These are phyloP conservation scores for Neosilurus mollespiculum DNA, from an alignment of 2,797 vertebrate genomes.

Conservation along the genomic window DNA sequence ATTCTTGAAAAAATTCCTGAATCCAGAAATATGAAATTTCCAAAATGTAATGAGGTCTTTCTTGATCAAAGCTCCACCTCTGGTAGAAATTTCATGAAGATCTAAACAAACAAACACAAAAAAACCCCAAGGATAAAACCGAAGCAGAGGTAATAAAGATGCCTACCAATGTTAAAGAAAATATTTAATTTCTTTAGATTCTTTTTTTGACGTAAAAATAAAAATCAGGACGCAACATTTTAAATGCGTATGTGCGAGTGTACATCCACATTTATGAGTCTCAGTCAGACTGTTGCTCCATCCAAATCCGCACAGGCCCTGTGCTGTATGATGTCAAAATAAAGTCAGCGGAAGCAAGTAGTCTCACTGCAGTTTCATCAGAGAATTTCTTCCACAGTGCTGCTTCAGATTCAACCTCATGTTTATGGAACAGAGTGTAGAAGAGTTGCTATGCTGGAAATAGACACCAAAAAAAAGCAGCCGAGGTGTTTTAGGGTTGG, in stretches of 20 bases:
- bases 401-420: neutral
- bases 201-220: neutral
- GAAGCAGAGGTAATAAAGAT: neutral
- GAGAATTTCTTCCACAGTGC: neutral
- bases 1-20: too few relatives aligned
- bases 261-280: neutral
- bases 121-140: too few relatives aligned
- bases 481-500: neutral
- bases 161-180: neutral
- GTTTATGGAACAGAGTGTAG: constrained; percentile 8
- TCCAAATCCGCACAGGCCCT: neutral
- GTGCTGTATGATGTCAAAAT: neutral
- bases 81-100: neutral
- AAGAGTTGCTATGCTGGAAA: constrained; percentile 16
- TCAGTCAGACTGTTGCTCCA: neutral
- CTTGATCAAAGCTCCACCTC: too few relatives aligned
- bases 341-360: neutral
- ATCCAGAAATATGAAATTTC: too few relatives aligned
- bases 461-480: constrained; percentile 12
- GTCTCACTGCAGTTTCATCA: neutral
- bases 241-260: too few relatives aligned
- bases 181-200: neutral
- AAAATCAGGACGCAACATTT: neutral
- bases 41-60: too few relatives aligned
- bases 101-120: too few relatives aligned